Evolutionary conservation across 92 coral and sea anemone species (phyloP).

Genomic region (Galaxea fascicularis): DNA sequence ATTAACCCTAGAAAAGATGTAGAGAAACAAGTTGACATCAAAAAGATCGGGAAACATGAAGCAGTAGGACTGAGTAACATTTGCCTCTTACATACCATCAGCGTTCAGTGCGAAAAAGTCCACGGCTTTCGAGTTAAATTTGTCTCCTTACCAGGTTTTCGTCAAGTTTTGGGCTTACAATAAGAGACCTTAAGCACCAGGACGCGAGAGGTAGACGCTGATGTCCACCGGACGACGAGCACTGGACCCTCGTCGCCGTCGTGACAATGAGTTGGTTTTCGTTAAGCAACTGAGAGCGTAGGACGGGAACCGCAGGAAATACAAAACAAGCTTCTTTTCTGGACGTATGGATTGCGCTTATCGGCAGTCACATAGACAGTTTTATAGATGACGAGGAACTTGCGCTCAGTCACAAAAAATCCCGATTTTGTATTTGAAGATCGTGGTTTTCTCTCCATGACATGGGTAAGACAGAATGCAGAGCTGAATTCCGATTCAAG

Average conservation of each 20-base stretch:
- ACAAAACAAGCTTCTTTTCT: slow-evolving; percentile 1
- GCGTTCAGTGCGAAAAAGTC: no score
- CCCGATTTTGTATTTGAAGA: slow-evolving; percentile 16
- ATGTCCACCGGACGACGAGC: slow-evolving; percentile 6
- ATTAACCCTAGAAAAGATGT: no score
- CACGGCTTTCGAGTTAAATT: no score
- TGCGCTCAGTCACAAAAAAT: slow-evolving; percentile 3
- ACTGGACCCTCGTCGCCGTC: slow-evolving; percentile 10
- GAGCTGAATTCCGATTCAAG: not conserved
- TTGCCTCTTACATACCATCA: no score
- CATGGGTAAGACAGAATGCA: slow-evolving; percentile 17
- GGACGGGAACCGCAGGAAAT: slow-evolving; percentile 1
- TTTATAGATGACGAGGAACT: slow-evolving; percentile 19
- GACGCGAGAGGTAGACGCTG: slow-evolving; percentile 30
- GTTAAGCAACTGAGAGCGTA: slow-evolving; percentile 10
- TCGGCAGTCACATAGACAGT: slow-evolving; percentile 12
- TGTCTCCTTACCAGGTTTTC: no score
- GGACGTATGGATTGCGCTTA: not conserved
- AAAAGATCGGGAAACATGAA: no score
- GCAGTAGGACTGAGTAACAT: no score
- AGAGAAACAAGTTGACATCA: no score
- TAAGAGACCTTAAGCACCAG: slow-evolving; percentile 41
- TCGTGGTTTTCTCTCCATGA: slow-evolving; percentile 9
- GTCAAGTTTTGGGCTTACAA: not conserved
- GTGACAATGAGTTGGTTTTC: not conserved